These are phyloP conservation scores for Pycnonotus jocosus DNA, from an alignment of 2,113 vertebrate species.

Conservation along the genomic window DNA sequence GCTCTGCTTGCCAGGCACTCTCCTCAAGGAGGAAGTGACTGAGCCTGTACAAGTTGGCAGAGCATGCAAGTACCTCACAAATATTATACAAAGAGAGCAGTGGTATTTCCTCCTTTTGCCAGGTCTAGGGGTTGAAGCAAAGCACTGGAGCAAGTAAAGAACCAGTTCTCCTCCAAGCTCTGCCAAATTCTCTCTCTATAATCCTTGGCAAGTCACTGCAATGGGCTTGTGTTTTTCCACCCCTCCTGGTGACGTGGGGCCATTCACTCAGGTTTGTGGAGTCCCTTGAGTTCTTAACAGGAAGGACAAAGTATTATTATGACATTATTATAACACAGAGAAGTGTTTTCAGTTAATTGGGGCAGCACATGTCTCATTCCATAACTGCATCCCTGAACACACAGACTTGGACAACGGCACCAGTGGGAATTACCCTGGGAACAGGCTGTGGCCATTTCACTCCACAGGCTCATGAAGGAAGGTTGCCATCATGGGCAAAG, in stretches of 20 bases:
- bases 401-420: not conserved
- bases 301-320: not conserved
- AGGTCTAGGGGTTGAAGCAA: not conserved
- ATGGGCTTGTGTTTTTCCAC: not conserved
- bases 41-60: not conserved
- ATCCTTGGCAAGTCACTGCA: not conserved
- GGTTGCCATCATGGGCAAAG: not conserved
- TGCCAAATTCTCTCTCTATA: not conserved
- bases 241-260: not conserved
- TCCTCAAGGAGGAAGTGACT: not conserved
- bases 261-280: not conserved
- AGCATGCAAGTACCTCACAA: not conserved
- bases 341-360: not conserved
- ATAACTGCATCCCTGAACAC: not conserved
- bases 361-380: not conserved
- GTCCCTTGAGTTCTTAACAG: not conserved
- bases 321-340: not conserved
- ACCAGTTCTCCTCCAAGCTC: not conserved
- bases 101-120: conserved; percentile 15
- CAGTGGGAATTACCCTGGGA: not conserved
- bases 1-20: not conserved
- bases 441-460: not conserved
- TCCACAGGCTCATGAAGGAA: not conserved
- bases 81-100: not conserved
- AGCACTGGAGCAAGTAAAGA: not conserved